Conservation (phyloP, 1,140 invertebrate species). For the Vollenhovia emeryi region DNA sequence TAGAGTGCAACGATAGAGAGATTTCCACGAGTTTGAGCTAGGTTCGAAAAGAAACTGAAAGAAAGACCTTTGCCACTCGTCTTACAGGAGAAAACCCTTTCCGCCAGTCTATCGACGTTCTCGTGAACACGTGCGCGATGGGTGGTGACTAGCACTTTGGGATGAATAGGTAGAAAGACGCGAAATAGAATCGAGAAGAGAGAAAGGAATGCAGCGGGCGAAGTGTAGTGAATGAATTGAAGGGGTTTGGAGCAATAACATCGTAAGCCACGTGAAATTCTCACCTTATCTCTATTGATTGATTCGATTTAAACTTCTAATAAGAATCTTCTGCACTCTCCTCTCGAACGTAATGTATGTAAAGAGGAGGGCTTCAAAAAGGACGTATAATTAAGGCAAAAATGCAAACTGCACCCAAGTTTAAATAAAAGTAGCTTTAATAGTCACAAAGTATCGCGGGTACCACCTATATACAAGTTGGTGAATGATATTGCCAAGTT, state of each 20-base stretch:
- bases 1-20: constrained; percentile 49
- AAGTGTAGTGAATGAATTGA: constrained; percentile 50
- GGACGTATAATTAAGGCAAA: background rate
- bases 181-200: constrained; percentile 64
- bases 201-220: constrained; percentile 5
- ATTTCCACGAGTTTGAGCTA: constrained; percentile 53
- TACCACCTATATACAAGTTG: background rate
- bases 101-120: constrained; percentile 54
- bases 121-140: constrained; percentile 49
- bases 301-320: constrained; percentile 25
- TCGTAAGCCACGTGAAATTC: constrained; percentile 33
- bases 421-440: background rate
- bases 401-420: background rate
- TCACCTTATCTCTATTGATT: background rate
- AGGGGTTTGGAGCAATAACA: constrained; percentile 33
- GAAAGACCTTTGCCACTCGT: constrained; percentile 63
- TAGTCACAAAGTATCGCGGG: background rate
- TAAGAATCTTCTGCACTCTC: background rate
- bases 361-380: background rate
- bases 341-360: background rate
- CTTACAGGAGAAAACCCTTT: constrained; percentile 72
- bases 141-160: constrained; percentile 66
- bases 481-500: constrained; percentile 32
- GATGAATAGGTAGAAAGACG: constrained; percentile 68
- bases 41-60: constrained; percentile 47